phyloP scores from a whole-genome alignment of 2,797 vertebrate genomes.

The Anabacerthia variegaticeps region DNA sequence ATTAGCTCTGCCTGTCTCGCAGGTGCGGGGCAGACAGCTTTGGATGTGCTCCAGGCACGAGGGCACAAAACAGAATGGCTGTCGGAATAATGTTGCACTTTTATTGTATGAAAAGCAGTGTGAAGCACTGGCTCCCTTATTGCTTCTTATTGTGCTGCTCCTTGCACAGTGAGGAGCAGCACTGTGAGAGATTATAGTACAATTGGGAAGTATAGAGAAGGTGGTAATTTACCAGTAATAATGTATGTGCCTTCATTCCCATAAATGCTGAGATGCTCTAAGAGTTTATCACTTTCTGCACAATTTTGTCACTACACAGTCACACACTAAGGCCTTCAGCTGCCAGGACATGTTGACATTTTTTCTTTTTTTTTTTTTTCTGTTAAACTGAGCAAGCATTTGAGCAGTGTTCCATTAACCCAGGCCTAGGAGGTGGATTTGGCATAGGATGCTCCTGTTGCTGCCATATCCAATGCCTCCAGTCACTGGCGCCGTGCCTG shows the following conservation, averaged over 20 bases:
- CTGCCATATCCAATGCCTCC: conserved; percentile 8
- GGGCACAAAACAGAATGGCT: not conserved
- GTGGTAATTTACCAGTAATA: conserved; percentile 35
- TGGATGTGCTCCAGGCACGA: conserved; percentile 18
- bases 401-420: not conserved
- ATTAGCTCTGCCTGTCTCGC: not conserved
- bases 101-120: not conserved
- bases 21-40: not conserved
- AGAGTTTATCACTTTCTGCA: conserved; percentile 6
- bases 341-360: not conserved
- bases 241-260: conserved; percentile 1
- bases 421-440: not conserved
- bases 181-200: conserved; percentile 23
- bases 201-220: not conserved
- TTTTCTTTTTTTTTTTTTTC: not conserved
- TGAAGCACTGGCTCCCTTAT: not conserved
- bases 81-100: conserved; percentile 6
- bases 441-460: not conserved
- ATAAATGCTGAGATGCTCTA: not conserved
- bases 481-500: not conserved
- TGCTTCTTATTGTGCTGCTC: not conserved
- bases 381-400: not conserved
- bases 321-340: not conserved
- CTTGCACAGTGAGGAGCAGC: not conserved
- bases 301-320: not conserved